Evolutionary conservation across 2,797 vertebrate species (phyloP).

Genomic region (Echeneis naucrates): DNA sequence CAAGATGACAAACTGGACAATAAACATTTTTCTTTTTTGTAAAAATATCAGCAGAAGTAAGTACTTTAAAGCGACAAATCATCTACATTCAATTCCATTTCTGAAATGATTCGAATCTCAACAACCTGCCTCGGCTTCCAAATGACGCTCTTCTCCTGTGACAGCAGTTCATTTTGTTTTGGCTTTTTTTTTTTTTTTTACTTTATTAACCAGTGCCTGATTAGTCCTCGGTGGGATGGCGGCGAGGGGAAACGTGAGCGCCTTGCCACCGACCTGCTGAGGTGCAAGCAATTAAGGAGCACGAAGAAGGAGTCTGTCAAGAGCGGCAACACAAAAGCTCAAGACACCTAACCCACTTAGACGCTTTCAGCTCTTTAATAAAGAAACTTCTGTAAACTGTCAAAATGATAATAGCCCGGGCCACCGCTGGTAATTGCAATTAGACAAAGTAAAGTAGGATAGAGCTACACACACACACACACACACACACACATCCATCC

Average conservation of each 20-base stretch:
- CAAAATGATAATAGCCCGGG: constrained; percentile 77
- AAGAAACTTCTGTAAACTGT: constrained; percentile 83
- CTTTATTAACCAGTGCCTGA: constrained; percentile 72
- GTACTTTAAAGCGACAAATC: neutral
- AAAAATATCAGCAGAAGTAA: neutral
- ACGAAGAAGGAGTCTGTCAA: constrained; percentile 70
- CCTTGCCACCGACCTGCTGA: constrained; percentile 77
- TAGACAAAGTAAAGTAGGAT: constrained; percentile 73
- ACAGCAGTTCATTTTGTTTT: constrained; percentile 34
- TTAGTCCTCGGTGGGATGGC: constrained; percentile 67
- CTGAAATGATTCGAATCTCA: neutral
- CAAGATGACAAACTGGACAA: neutral
- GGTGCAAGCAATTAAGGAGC: constrained; percentile 81
- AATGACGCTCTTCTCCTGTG: neutral
- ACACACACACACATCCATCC: constrained; percentile 23
- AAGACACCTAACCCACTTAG: constrained; percentile 83
- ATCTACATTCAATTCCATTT: neutral
- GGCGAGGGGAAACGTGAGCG: constrained; percentile 22
- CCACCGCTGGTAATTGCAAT: constrained; percentile 76
- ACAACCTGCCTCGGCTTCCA: neutral
- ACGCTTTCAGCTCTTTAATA: constrained; percentile 72
- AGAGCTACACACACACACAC: constrained; percentile 30
- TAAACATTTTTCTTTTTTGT: no score
- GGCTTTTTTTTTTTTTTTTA: constrained; percentile 40
- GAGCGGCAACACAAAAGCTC: constrained; percentile 72